Evolutionary conservation across 2,888 invertebrate species (phyloP).

Genomic region (Callosobruchus maculatus): DNA sequence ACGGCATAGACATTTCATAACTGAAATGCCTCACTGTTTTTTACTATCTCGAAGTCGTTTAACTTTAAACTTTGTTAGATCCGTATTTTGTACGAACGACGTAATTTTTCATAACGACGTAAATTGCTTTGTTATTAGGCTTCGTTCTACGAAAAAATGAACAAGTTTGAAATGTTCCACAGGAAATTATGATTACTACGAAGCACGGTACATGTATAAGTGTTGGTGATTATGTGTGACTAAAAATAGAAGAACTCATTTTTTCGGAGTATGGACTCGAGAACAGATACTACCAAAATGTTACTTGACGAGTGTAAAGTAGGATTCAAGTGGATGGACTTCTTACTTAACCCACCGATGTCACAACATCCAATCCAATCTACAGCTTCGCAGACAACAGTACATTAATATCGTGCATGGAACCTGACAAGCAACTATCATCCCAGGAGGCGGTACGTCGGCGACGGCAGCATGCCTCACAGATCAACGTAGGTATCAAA

Average conservation of each 20-base stretch:
- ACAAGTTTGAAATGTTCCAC: not conserved
- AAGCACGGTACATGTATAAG: not conserved
- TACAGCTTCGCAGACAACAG: too few species aligned
- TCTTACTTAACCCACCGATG: too few species aligned
- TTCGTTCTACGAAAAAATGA: not conserved
- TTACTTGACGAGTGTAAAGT: too few species aligned
- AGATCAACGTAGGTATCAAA: too few species aligned
- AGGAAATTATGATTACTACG: not conserved
- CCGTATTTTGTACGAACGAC: not conserved
- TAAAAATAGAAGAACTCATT: not conserved
- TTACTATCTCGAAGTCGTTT: not conserved
- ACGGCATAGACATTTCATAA: not conserved
- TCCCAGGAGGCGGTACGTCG: too few species aligned
- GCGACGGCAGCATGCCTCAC: too few species aligned
- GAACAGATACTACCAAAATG: not conserved
- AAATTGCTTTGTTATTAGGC: not conserved
- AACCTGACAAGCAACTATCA: too few species aligned
- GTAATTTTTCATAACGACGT: not conserved
- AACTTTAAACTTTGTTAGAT: not conserved
- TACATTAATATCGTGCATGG: too few species aligned
- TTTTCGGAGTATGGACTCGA: not conserved
- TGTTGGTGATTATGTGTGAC: not conserved
- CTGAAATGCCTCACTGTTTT: not conserved
- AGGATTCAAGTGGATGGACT: too few species aligned
- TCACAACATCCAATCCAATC: too few species aligned